A percentile compares a stretch with the other conserved stretches of the same genome.
Evolutionary conservation across 2,113 vertebrate genomes (phyloP).

Genomic region (Heterotilapia buettikoferi): DNA sequence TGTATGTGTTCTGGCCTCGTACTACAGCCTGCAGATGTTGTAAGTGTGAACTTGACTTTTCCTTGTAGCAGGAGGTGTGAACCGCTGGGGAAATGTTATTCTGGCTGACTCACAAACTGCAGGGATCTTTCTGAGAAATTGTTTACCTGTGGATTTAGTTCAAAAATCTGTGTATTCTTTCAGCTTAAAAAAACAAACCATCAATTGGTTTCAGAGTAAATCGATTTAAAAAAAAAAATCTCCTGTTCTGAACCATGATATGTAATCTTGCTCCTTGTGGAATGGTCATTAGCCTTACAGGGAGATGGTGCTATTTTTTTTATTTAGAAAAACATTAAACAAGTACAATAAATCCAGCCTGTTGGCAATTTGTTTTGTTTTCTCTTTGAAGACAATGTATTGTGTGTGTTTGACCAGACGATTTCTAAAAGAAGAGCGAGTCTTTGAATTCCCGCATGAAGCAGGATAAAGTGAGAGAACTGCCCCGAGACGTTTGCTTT

Average conservation of each 20-base stretch:
- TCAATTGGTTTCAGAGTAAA: neutral
- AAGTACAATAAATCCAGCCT: neutral
- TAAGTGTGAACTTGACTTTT: slow-evolving; percentile 14
- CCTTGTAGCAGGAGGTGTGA: neutral
- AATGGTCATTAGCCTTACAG: neutral
- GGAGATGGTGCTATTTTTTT: neutral
- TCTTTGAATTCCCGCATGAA: neutral
- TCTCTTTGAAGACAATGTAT: neutral
- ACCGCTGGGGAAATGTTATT: neutral
- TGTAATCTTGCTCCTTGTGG: neutral
- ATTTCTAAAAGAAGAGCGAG: neutral
- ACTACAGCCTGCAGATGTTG: slow-evolving; percentile 13
- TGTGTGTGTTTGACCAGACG: neutral
- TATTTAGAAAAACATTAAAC: neutral
- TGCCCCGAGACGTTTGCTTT: slow-evolving; percentile 16
- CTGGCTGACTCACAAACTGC: neutral
- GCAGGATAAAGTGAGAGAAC: neutral
- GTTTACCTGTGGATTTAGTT: neutral
- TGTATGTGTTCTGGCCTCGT: neutral
- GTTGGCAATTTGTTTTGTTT: neutral
- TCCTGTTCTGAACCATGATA: neutral
- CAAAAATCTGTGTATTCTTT: neutral
- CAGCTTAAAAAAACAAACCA: neutral
- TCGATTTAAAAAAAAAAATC: neutral
- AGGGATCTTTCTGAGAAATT: neutral